Conservation (phyloP, 2,888 invertebrate species). For the Ennomos quercinarius region DNA sequence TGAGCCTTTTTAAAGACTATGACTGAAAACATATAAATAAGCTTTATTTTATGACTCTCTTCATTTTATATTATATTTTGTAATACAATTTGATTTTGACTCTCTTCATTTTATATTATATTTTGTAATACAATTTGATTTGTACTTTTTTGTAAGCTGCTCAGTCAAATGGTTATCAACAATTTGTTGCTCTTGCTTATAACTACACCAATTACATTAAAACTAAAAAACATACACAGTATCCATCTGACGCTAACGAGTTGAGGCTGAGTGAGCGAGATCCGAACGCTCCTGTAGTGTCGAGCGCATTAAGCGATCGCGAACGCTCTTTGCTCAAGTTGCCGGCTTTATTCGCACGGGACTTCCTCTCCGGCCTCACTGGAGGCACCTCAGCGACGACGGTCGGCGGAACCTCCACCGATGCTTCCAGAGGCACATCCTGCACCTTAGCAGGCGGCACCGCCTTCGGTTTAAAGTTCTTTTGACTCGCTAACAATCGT, state of each 20-base stretch:
- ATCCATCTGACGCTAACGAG: constrained; percentile 92
- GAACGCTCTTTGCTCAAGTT: constrained; percentile 75
- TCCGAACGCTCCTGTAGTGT: constrained; percentile 64
- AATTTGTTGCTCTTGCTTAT: not conserved
- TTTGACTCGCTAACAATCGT: constrained; percentile 77
- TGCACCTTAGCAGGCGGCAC: constrained; percentile 69
- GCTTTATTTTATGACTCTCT: too few species aligned
- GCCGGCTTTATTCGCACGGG: constrained; percentile 54
- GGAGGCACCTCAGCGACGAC: constrained; percentile 53
- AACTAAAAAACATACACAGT: constrained; percentile 88
- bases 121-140: too few species aligned
- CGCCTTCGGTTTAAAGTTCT: constrained; percentile 78
- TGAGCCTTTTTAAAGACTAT: too few species aligned
- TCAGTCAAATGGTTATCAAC: not conserved
- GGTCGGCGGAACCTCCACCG: constrained; percentile 33
- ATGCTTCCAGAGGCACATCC: constrained; percentile 48
- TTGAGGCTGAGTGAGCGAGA: constrained; percentile 88
- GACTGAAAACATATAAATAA: too few species aligned
- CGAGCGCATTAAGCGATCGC: constrained; percentile 72
- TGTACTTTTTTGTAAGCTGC: not conserved
- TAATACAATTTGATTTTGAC: too few species aligned
- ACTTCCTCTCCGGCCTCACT: constrained; percentile 71
- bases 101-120: too few species aligned
- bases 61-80: too few species aligned
- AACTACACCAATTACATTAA: too few species aligned